Evolutionary conservation across 2,797 vertebrate species (phyloP), one percentile per base, ranked within the genome.

Genomic region (Apogon talboti): DNA sequence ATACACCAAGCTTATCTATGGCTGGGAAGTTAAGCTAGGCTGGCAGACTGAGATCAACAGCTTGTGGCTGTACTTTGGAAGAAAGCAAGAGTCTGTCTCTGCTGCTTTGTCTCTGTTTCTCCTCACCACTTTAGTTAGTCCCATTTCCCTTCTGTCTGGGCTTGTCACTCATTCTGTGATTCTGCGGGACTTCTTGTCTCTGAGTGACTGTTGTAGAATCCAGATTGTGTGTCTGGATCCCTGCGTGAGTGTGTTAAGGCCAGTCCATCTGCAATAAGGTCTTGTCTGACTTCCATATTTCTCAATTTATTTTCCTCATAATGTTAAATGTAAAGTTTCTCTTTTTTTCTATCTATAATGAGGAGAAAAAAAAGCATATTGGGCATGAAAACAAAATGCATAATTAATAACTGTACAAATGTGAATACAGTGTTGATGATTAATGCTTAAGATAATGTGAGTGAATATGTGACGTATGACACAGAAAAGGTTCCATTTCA

Each of bases 31-130:
- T 84, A 86, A 89, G 87, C 81, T 76, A 41, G 68, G 73, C 64
- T 92, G 91, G 88, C 89, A 89, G 87, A 82, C 80, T 80, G 79
- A 84, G 74, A 84, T 82, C 84, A 85, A 90, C 91, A 92, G 92
- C 87, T 91, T 91, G 89, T 91, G 88, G 81, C 79, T 82, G 81
- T 78, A 82, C 84, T 87, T 90, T 89, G 79, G 78, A 88, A 78
- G 78, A 83, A 83, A 86, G 66, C 55, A 75, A 60, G 67, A 85
- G 82, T 83, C 73, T 74, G 74, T 73, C 76, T 83, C 60, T 58
- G 60, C 54, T 65, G 76, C 66, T 81, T 77, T 75, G 58, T 85
- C 75, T 82, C 58, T 55, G 80, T 82, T 87, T 89, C 62, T 69
- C 73, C 76, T 82, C 62, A 84, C 71, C 59, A 64, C 69, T 79